Evolutionary conservation across 2,113 vertebrate genomes (phyloP).

Genomic region (Noturus placidus): DNA sequence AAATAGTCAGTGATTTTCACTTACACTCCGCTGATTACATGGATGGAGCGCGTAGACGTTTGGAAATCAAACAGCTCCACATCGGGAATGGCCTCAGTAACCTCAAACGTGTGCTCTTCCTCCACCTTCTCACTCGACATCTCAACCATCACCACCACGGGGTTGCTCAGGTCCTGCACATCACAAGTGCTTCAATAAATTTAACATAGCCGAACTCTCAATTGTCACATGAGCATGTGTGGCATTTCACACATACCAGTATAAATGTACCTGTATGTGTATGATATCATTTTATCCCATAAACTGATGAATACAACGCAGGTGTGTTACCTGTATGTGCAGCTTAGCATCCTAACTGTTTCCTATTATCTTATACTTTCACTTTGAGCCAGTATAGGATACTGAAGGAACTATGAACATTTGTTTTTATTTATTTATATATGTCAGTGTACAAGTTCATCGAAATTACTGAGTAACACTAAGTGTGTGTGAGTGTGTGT

Average conservation of each 20-base stretch:
- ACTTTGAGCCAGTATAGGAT: not conserved
- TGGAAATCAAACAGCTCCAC: conserved; percentile 77
- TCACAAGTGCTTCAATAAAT: not conserved
- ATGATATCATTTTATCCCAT: not conserved
- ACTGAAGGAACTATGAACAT: not conserved
- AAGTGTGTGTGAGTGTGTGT: not conserved
- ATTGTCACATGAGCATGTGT: not conserved
- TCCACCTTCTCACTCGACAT: conserved; percentile 69
- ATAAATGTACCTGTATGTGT: not conserved
- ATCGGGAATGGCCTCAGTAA: conserved; percentile 81
- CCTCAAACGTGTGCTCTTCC: conserved; percentile 78
- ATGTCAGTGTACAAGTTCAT: not conserved
- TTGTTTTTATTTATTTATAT: not conserved
- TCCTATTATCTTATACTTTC: not conserved
- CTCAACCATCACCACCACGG: conserved; percentile 80
- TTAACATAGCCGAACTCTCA: not conserved
- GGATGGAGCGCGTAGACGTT: conserved; percentile 78
- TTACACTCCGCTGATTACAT: conserved; percentile 89
- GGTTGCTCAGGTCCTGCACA: conserved; percentile 82
- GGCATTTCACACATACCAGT: not conserved
- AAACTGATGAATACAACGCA: not conserved
- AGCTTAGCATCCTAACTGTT: not conserved
- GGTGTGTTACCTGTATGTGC: not conserved
- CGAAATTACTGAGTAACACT: not conserved
- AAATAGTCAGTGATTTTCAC: conserved; percentile 46